Evolutionary conservation across 2,113 vertebrate genomes (phyloP), one percentile per base, ranked within the genome.

Genomic region (Aegithalos caudatus): DNA sequence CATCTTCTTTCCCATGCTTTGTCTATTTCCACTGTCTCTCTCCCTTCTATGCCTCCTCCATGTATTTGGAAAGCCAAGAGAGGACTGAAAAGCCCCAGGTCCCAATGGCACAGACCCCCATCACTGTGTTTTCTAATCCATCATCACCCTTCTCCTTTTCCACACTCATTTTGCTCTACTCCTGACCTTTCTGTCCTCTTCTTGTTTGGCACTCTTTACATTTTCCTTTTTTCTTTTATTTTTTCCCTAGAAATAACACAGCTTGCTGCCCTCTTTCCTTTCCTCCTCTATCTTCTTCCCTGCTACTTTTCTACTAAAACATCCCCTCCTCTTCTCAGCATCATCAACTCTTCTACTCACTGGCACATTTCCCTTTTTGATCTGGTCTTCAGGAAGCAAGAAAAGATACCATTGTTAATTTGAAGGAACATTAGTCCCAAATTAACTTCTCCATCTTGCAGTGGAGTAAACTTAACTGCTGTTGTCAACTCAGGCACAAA

Each of bases 1-100:
- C 76, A 31, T 92, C 93, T 78, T 84, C 76, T 86, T 90, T 95
- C 80, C 57, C 69, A 61, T 92, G 44, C 53, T 47, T 94, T 81
- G 10, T 62, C 33, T 86, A 7, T 67, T 86, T 83, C 71, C 51
- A 45, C 28, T 85, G 54, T 62, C 72, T 87, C 38, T 72, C 37
- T 90, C n/a, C 18, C 29, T 80, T 62, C 61, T 57, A 9, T 81
- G 77, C 23, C 42, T 62, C 35, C 28, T 92, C 60, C 45, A 11
- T 15, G 24, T 67, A 44, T 67, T 53, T 80, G 37, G 37, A 71
- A 93, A 74, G n/a, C 28, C 47, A 70, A 42, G 27, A 81, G 42
- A 77, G 66, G 40, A 35, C 18, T 60, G 56, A 60, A 54, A 79
- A 90, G 51, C 65, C 56, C 27, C 12, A 3, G 1, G 6, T 60